Evolutionary conservation across 2,113 vertebrate genomes (phyloP), one percentile per base, ranked within the genome.

Genomic region (Plotosus lineatus): DNA sequence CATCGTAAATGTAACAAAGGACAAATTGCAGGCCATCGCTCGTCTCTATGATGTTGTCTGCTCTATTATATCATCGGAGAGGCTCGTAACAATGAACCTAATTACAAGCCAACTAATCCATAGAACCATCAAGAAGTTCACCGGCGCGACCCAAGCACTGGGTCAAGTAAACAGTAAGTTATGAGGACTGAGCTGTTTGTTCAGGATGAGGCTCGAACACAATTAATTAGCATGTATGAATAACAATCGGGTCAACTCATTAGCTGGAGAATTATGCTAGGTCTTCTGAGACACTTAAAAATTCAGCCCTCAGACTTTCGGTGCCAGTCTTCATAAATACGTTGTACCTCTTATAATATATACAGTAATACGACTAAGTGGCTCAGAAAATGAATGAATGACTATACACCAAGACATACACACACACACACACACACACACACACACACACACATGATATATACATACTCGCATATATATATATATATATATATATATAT

Each of bases 161-260:
- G 76, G 71, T 84, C 78, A 50, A 72, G 77, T 79, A 80, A 73
- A 72, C 65, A 75, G 69, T 83, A 78, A 71, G 66, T 85, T 78
- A 82, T 55, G 72, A 82, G 63, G 76, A 51, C 51, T 51, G 63
- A 68, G 53, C 69, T 87, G 63, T 85, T 84, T 88, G 79, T 85
- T 84, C 83, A 74, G 79, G 58, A 71, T 66, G 53, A 78, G 82
- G 33, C 71, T 74, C 6, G 48, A 82, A 68, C 75, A 66, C 51
- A 58, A 65, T 78, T 75, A 42, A 76, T 85, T 81, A 86, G 81
- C 83, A 69, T 83, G 66, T 69, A 85, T 85, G 82, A 83, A 88
- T 85, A 86, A 88, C 65, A 80, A 78, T 82, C 4, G 40, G 75
- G 61, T 82, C 78, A 38, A 53, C 50, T 86, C 73, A 85, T 86